Conservation (phyloP, 2,888 invertebrate species). For the Nemurella pictetii region DNA sequence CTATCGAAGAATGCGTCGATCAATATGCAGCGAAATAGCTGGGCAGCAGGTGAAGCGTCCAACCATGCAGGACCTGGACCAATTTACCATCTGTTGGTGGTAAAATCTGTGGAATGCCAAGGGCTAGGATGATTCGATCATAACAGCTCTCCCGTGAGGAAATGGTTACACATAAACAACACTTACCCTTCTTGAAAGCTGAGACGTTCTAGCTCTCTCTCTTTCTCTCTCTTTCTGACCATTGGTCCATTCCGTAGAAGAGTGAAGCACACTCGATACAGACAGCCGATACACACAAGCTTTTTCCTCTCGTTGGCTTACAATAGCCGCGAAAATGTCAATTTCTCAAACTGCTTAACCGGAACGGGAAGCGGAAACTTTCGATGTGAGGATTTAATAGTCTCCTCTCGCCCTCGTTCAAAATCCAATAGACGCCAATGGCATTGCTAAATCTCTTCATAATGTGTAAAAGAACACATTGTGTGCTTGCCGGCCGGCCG, state of each 20-base stretch:
- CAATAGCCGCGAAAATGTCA: not conserved
- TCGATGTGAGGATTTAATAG: not conserved
- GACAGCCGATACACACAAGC: too few relatives aligned
- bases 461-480: not conserved
- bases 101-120: not conserved
- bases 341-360: slow-evolving; percentile 8
- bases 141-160: not conserved
- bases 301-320: not conserved
- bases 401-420: not conserved
- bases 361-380: slow-evolving; percentile 22
- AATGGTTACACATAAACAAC: not conserved
- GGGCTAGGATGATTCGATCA: not conserved
- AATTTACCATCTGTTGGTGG: not conserved
- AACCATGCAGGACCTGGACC: not conserved
- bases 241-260: not conserved
- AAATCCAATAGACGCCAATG: not conserved
- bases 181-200: not conserved
- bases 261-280: too few relatives aligned
- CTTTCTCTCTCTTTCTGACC: too few relatives aligned
- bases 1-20: not conserved
- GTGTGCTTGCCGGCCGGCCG: not conserved
- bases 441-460: slow-evolving; percentile 22
- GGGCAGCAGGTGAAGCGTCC: not conserved
- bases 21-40: not conserved
- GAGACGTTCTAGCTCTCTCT: too few relatives aligned